These are phyloP conservation scores for Lepisosteus oculatus DNA, from an alignment of 2,113 vertebrate genomes.

Conservation along the genomic window DNA sequence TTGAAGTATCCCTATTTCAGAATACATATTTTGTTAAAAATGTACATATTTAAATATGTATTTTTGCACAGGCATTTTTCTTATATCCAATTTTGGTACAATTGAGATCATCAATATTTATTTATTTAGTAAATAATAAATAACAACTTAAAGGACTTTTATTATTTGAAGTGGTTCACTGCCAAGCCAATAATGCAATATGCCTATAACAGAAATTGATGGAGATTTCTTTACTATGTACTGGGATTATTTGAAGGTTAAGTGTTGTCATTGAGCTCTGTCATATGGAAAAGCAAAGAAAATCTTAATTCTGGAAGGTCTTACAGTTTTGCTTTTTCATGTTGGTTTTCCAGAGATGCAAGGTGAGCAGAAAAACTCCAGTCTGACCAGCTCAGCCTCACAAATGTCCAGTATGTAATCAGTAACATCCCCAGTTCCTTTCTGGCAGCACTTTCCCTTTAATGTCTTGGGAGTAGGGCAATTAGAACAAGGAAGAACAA, in stretches of 20 bases:
- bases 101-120: conserved; percentile 95
- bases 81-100: conserved; percentile 96
- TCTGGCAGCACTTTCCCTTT: conserved; percentile 55
- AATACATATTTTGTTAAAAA: conserved; percentile 99
- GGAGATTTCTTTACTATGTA: conserved; percentile 60
- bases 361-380: neutral
- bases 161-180: conserved; percentile 98
- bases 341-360: neutral
- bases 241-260: conserved; percentile 45
- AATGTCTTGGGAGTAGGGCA: conserved; percentile 56
- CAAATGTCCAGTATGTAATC: conserved; percentile 33
- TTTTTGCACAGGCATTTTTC: conserved; percentile 99
- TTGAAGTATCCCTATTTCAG: conserved; percentile 96
- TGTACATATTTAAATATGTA: conserved; percentile 99
- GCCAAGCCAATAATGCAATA: conserved; percentile 92
- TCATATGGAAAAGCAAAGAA: conserved; percentile 42
- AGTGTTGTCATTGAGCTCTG: conserved; percentile 59
- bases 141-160: conserved; percentile 77
- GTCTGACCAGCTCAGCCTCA: neutral
- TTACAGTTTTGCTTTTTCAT: conserved; percentile 47
- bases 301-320: conserved; percentile 45
- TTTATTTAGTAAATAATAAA: conserved; percentile 83
- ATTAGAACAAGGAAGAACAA: conserved; percentile 37
- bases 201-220: conserved; percentile 60
- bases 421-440: conserved; percentile 38